Evolutionary conservation across 2,888 invertebrate genomes (phyloP).

Genomic region (Electrophaes corylata): DNA sequence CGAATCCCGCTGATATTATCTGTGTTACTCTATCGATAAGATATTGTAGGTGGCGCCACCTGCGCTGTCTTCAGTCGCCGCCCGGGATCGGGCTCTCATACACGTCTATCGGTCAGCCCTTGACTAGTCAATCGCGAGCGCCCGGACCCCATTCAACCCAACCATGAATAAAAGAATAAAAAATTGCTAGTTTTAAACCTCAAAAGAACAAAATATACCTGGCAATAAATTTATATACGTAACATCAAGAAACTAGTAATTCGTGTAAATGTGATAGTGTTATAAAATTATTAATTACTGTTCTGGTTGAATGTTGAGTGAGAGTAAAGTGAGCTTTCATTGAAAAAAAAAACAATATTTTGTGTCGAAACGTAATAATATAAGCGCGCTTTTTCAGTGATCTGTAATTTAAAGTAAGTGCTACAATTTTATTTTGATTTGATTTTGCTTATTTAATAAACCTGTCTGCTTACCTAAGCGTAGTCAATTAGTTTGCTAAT

Average conservation of each 20-base stretch:
- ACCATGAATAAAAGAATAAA: constrained; percentile 45
- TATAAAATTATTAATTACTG: neutral
- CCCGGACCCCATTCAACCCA: constrained; percentile 20
- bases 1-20: constrained; percentile 28
- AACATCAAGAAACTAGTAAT: neutral
- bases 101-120: constrained; percentile 36
- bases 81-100: constrained; percentile 63
- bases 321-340: constrained; percentile 12
- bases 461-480: neutral
- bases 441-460: neutral
- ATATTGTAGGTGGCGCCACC: constrained; percentile 50
- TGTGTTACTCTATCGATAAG: constrained; percentile 46
- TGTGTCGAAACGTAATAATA: neutral
- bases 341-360: constrained; percentile 1
- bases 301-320: constrained; percentile 1
- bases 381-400: neutral
- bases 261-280: constrained; percentile 3
- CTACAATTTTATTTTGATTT: neutral
- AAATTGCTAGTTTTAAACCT: constrained; percentile 18
- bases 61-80: constrained; percentile 57
- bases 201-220: neutral
- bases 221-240: neutral
- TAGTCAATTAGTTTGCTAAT: neutral
- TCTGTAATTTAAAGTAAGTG: constrained; percentile 4
- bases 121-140: constrained; percentile 2